Conservation (phyloP, 2,888 invertebrate species). For the Calameuta pallipes region DNA sequence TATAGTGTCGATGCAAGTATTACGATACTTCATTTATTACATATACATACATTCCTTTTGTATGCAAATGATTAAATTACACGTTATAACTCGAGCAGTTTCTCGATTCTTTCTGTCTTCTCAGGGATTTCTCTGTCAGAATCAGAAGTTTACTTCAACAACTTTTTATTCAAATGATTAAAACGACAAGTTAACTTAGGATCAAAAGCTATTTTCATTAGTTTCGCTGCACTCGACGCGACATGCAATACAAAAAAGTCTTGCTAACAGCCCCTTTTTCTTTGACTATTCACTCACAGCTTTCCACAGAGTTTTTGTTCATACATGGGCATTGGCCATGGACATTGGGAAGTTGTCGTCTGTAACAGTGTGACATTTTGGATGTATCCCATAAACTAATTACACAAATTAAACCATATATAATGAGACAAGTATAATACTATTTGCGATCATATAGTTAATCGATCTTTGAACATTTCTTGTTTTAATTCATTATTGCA, state of each 20-base stretch:
- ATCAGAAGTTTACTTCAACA: not conserved
- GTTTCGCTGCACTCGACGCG: not conserved
- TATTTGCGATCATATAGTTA: not conserved
- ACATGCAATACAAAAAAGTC: not conserved
- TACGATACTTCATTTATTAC: not conserved
- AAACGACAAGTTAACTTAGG: not conserved
- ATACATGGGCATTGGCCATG: not conserved
- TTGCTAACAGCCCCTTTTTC: not conserved
- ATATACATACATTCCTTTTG: not conserved
- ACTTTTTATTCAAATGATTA: not conserved
- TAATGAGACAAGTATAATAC: not conserved
- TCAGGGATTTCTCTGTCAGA: not conserved
- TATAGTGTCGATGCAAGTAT: not conserved
- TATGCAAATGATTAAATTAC: not conserved
- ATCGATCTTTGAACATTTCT: not conserved
- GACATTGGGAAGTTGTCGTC: not conserved
- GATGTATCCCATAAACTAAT: not conserved
- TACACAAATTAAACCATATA: not conserved
- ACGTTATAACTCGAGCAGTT: not conserved
- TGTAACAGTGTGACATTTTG: not conserved
- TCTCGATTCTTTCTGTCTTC: not conserved
- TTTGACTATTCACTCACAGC: not conserved
- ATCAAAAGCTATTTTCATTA: not conserved
- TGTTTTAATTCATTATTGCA: not conserved
- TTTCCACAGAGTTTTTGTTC: not conserved